phyloP scores from a whole-genome alignment of 2,113 vertebrate genomes.

The Tetrax tetrax region DNA sequence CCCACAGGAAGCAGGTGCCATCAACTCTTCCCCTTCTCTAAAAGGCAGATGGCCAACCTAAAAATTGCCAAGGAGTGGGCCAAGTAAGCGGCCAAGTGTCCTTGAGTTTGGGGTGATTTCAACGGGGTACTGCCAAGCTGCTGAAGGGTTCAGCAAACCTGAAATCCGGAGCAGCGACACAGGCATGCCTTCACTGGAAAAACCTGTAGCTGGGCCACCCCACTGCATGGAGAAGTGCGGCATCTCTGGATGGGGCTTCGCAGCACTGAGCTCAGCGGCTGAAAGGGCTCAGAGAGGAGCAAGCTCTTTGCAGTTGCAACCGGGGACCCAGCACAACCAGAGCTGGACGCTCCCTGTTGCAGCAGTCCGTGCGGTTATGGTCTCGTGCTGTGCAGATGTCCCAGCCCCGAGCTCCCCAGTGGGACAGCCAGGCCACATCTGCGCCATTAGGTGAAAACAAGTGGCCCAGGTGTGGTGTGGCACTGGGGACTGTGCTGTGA shows the following conservation, averaged over 20 bases:
- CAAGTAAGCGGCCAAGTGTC: not conserved
- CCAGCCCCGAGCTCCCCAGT: no score
- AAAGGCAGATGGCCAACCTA: not conserved
- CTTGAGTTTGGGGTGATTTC: not conserved
- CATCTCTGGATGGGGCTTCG: accelerated
- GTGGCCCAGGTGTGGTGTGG: not conserved
- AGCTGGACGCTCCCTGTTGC: not conserved
- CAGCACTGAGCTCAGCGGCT: not conserved
- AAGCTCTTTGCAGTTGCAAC: not conserved
- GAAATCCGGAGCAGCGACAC: not conserved
- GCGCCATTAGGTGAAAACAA: not conserved
- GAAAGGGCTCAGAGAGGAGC: not conserved
- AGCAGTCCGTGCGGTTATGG: not conserved
- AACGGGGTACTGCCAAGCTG: not conserved
- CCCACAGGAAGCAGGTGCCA: not conserved
- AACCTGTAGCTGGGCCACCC: not conserved
- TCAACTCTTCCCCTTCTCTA: not conserved
- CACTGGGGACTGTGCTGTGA: not conserved
- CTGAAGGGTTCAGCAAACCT: not conserved
- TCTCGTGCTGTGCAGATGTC: not conserved
- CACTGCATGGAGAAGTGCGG: not conserved
- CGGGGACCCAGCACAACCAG: not conserved
- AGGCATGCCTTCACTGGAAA: accelerated
- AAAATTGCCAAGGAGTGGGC: not conserved
- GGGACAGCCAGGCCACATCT: not conserved